Evolutionary conservation across 2,113 vertebrate species (phyloP).

Genomic region (Erythrocercus mccallii): DNA sequence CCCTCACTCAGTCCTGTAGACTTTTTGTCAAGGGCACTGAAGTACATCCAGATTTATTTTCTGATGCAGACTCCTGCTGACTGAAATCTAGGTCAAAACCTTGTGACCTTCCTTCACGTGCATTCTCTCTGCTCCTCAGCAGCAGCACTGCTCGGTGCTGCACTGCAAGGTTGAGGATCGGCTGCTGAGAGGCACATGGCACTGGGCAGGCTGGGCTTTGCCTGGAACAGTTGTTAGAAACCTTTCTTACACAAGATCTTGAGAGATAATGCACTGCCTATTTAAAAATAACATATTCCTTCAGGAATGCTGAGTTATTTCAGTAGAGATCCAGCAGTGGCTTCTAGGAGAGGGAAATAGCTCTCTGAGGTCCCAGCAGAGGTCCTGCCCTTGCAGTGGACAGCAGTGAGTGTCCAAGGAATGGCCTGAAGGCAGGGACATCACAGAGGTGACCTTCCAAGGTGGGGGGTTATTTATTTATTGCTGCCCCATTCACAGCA

Average conservation of each 20-base stretch:
- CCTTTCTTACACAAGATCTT: background rate
- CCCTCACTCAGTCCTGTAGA: background rate
- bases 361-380: background rate
- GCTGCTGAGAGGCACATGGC: background rate
- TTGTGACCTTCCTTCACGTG: constrained; percentile 45
- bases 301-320: background rate
- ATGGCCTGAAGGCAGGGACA: accelerated
- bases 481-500: background rate
- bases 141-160: background rate
- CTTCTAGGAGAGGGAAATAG: background rate
- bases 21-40: constrained; percentile 37
- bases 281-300: background rate
- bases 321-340: background rate
- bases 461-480: background rate
- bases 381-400: background rate
- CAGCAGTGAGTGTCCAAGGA: background rate
- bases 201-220: background rate
- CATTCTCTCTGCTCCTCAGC: background rate
- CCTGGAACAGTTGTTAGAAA: background rate
- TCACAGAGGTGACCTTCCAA: background rate
- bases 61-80: constrained; percentile 35
- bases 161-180: background rate
- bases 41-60: constrained; percentile 56
- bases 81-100: constrained; percentile 61
- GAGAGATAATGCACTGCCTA: background rate